phyloP scores from a whole-genome alignment of 2,888 invertebrate species.

The Bruchidius siliquastri region DNA sequence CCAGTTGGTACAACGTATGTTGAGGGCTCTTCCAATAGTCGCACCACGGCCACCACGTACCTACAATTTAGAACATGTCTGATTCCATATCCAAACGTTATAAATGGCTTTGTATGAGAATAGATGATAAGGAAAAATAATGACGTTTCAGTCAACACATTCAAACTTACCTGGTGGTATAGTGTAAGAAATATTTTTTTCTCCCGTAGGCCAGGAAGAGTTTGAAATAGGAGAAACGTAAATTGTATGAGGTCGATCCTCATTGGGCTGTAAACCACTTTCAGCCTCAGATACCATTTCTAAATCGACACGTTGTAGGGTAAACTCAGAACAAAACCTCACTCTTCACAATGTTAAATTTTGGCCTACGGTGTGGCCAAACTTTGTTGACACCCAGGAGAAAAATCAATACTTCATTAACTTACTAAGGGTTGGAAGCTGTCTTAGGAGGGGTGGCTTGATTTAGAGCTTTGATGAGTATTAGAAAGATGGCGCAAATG shows the following conservation, averaged over 20 bases:
- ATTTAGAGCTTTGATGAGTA: not conserved
- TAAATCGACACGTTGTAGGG: not conserved
- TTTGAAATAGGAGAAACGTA: slow-evolving; percentile 40
- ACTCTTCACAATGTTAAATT: not conserved
- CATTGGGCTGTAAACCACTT: slow-evolving; percentile 42
- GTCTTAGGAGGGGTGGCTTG: not conserved
- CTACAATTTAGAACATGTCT: slow-evolving; percentile 30
- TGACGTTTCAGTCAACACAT: too few species aligned
- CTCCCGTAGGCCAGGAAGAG: slow-evolving; percentile 39
- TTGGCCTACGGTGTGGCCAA: not conserved
- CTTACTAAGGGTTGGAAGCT: not conserved
- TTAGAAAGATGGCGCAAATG: not conserved
- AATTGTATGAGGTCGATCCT: slow-evolving; percentile 40
- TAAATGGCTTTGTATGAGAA: too few species aligned
- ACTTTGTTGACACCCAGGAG: not conserved
- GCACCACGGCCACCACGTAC: slow-evolving; percentile 67
- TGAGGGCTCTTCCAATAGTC: slow-evolving; percentile 71
- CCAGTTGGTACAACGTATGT: slow-evolving; percentile 69
- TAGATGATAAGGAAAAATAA: too few species aligned
- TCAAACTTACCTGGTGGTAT: slow-evolving; percentile 42
- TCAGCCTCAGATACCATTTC: slow-evolving; percentile 33
- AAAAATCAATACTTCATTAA: not conserved
- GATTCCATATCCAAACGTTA: too few species aligned
- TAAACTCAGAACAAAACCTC: too few species aligned
- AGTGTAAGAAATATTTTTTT: slow-evolving; percentile 42